Conservation (phyloP, 2,797 vertebrate genomes). For the Rhyacichthys aspro region DNA sequence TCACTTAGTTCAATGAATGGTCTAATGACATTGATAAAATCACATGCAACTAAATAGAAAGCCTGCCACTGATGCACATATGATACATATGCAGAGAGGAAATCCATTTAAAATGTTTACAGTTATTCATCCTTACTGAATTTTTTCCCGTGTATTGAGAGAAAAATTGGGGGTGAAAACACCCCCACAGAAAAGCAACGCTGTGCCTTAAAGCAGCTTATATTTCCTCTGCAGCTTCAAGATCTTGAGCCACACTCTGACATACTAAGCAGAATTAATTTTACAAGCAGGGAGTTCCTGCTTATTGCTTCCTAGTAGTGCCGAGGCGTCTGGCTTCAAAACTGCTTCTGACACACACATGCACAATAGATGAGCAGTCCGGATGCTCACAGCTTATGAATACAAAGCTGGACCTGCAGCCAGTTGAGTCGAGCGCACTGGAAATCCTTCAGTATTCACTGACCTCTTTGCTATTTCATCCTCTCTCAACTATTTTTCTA, state of each 20-base stretch:
- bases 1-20: slow-evolving; percentile 99
- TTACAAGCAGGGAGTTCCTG: slow-evolving; percentile 75
- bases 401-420: slow-evolving; percentile 71
- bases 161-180: slow-evolving; percentile 21
- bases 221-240: slow-evolving; percentile 42
- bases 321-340: slow-evolving; percentile 63
- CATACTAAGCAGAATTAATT: slow-evolving; percentile 78
- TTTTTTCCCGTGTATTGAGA: slow-evolving; percentile 21
- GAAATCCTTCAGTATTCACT: slow-evolving; percentile 79
- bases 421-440: slow-evolving; percentile 54
- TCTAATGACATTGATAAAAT: slow-evolving; percentile 99
- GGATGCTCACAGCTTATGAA: slow-evolving; percentile 70
- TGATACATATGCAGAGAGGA: slow-evolving; percentile 32
- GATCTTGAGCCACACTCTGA: slow-evolving; percentile 66
- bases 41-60: slow-evolving; percentile 95
- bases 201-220: slow-evolving; percentile 59
- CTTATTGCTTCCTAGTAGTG: slow-evolving; percentile 68
- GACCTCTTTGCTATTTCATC: slow-evolving; percentile 81
- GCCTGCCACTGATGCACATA: slow-evolving; percentile 79
- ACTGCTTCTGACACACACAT: slow-evolving; percentile 74
- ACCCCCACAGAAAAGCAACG: slow-evolving; percentile 23
- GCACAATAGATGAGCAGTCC: slow-evolving; percentile 76
- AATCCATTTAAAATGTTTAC: slow-evolving; percentile 56
- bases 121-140: slow-evolving; percentile 48
- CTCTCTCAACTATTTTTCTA: slow-evolving; percentile 84